A percentile compares a stretch with the other conserved stretches of the same genome.
Conservation (phyloP, 2,888 invertebrate genomes). For the Caenorhabditis drosophilae region DNA sequence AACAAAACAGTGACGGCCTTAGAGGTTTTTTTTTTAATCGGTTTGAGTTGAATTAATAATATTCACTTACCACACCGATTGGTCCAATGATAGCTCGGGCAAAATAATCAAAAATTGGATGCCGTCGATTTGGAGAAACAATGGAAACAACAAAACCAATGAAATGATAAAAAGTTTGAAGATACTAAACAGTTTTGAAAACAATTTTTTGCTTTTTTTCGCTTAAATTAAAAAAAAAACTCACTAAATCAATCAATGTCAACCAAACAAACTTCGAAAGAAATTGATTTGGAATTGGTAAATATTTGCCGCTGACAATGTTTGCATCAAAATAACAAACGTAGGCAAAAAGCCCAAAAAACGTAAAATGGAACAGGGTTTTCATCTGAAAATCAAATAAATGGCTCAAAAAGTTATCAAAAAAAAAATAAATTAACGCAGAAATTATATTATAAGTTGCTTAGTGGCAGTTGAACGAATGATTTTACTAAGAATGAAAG, state of each 20-base stretch:
- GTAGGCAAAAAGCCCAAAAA: slow-evolving; percentile 43
- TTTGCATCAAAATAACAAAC: slow-evolving; percentile 46
- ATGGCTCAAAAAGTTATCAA: not conserved
- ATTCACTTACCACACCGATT: slow-evolving; percentile 38
- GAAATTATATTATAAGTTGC: too few relatives aligned
- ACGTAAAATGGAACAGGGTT: slow-evolving; percentile 42
- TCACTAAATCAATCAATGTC: slow-evolving; percentile 62
- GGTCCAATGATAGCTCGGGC: slow-evolving; percentile 47
- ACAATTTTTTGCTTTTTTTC: slow-evolving; percentile 9
- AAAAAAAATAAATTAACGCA: slow-evolving; percentile 1
- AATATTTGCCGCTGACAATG: slow-evolving; percentile 27
- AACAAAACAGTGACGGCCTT: slow-evolving; percentile 63
- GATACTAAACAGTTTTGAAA: slow-evolving; percentile 56
- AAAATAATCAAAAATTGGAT: slow-evolving; percentile 40
- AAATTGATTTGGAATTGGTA: slow-evolving; percentile 53
- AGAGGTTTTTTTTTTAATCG: slow-evolving; percentile 10
- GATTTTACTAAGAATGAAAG: slow-evolving; percentile 1
- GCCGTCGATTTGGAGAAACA: slow-evolving; percentile 10
- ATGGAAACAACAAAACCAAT: slow-evolving; percentile 44
- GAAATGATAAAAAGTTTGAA: slow-evolving; percentile 59
- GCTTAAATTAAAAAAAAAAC: not conserved
- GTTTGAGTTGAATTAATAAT: not conserved
- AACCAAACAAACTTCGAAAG: slow-evolving; percentile 65
- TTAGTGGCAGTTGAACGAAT: not conserved
- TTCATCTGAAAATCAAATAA: slow-evolving; percentile 26